Percentiles rank a stretch among this genome's conserved stretches.
Conservation (phyloP, 2,113 vertebrate species). For the Muntiacus reevesi region DNA sequence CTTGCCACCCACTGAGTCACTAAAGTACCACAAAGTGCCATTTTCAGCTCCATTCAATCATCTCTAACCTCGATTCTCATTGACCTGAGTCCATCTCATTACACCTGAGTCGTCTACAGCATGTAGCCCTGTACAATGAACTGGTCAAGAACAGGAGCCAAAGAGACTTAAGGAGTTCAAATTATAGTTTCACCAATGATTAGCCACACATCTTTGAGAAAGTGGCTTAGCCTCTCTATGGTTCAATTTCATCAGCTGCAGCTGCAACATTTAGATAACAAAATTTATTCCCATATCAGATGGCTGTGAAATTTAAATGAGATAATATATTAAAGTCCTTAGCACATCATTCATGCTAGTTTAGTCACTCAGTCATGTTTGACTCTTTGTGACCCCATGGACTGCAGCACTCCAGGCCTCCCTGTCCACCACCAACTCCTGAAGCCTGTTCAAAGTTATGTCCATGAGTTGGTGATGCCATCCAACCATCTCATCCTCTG, state of each 20-base stretch:
- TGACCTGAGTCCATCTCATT: not conserved
- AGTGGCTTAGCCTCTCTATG: not conserved
- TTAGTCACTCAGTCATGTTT: accelerated
- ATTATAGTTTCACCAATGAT: not conserved
- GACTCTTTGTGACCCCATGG: not conserved
- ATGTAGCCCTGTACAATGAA: not conserved
- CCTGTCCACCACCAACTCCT: not conserved
- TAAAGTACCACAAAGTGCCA: not conserved
- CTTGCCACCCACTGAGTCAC: not conserved
- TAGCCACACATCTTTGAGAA: not conserved
- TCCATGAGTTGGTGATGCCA: not conserved
- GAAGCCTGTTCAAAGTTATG: not conserved
- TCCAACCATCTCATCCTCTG: not conserved
- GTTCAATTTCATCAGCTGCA: not conserved
- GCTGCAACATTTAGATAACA: not conserved
- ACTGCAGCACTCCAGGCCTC: not conserved
- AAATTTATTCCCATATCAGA: not conserved
- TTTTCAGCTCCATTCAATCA: not conserved
- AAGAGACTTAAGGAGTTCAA: not conserved
- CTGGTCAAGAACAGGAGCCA: not conserved
- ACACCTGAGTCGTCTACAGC: not conserved
- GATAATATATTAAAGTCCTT: not conserved
- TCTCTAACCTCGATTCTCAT: not conserved
- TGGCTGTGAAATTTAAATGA: not conserved
- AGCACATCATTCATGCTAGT: not conserved